Evolutionary conservation across 2,888 invertebrate species (phyloP).

Genomic region (Andrena haemorrhoa): DNA sequence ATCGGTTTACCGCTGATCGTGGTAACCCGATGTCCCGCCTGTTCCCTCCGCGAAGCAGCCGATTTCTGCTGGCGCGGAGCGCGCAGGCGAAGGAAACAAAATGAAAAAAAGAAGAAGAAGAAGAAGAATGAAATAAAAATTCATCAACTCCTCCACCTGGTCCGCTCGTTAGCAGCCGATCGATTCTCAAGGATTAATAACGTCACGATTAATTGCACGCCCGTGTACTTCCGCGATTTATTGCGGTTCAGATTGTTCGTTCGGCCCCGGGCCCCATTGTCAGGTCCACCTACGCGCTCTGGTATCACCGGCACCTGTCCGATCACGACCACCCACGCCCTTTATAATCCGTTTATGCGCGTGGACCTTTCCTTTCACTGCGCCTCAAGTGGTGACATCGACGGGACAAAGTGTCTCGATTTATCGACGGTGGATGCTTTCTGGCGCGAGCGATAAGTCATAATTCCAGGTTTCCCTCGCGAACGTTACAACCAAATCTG

Average conservation of each 20-base stretch:
- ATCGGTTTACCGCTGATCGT: slow-evolving; percentile 57
- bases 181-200: neutral
- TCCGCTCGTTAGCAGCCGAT: neutral
- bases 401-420: no score
- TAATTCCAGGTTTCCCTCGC: no score
- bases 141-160: neutral
- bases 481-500: no score
- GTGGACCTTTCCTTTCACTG: neutral
- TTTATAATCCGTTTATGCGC: slow-evolving; percentile 8
- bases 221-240: slow-evolving; percentile 5
- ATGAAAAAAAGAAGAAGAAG: neutral
- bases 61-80: neutral
- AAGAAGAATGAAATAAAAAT: no score
- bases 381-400: neutral
- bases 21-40: neutral
- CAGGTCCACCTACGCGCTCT: slow-evolving; percentile 25
- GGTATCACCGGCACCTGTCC: slow-evolving; percentile 36
- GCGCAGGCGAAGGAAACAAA: neutral
- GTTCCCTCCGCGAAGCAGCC: no score
- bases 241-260: neutral
- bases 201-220: slow-evolving; percentile 8
- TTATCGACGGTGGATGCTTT: no score
- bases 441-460: no score
- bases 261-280: slow-evolving; percentile 14
- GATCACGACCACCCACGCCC: slow-evolving; percentile 29